These are phyloP conservation scores for Callaeas wilsoni DNA, from an alignment of 2,113 vertebrate genomes.

Conservation along the genomic window DNA sequence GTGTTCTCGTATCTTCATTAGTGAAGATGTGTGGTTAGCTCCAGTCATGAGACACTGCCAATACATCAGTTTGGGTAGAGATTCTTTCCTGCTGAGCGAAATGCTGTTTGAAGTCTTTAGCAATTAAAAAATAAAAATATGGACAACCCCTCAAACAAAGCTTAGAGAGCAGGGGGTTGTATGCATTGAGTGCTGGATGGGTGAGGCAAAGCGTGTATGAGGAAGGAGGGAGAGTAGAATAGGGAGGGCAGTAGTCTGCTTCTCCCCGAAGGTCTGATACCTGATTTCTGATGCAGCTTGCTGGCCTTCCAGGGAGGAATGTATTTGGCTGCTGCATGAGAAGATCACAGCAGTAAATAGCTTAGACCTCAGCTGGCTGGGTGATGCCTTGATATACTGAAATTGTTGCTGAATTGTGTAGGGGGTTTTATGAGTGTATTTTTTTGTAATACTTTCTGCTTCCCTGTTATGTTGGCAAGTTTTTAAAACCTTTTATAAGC, in stretches of 20 bases:
- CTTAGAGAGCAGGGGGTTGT: background rate
- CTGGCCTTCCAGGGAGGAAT: background rate
- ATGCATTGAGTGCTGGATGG: background rate
- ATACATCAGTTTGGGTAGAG: background rate
- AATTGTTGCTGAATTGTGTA: background rate
- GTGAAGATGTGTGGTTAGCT: background rate
- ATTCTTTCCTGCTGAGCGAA: background rate
- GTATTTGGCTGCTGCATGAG: background rate
- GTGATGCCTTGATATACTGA: background rate
- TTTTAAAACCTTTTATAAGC: background rate
- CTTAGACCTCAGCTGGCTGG: background rate
- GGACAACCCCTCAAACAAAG: background rate
- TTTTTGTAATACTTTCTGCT: background rate
- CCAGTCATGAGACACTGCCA: background rate
- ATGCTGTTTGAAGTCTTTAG: background rate
- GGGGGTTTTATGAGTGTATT: background rate
- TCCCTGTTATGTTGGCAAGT: background rate
- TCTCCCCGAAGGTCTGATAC: background rate
- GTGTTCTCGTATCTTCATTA: background rate
- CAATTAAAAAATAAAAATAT: background rate
- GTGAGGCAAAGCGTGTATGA: rapidly evolving
- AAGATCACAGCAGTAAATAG: background rate
- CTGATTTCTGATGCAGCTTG: background rate
- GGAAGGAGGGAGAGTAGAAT: background rate
- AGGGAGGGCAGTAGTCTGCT: background rate